Evolutionary conservation across 2,888 invertebrate genomes (phyloP), one percentile per base, ranked within the genome.

Genomic region (Arge pagana): DNA sequence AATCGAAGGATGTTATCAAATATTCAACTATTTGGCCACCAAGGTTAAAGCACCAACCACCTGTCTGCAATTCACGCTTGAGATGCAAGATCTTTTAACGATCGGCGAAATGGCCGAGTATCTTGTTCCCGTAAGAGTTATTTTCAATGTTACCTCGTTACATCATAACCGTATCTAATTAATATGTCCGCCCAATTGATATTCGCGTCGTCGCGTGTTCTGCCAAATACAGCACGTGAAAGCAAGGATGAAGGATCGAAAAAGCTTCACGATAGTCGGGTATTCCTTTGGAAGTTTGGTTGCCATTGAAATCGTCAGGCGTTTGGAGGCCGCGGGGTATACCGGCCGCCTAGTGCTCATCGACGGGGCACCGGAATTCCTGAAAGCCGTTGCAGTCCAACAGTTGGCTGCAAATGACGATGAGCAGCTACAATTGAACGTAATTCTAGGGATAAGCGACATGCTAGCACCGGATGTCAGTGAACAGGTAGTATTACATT

Each of bases 231-330:
- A 89, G 87, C 77, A 83, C 61, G 80, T 88, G 6, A 79, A 82
- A 50, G 76, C 80, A 31, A 78, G 81, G 8, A 70, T 45, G 16
- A 61, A 68, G 50, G 52, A 37, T 24, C 63, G 66, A 8, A 56
- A 60, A 30, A 58, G 66, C 0, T 95, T 89, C 78, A 83, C 84
- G 52, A 71, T 97, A 1, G 83, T 90, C 10, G 96, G 90, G 1
- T 96, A 97, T 79, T 96, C 96, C n/a, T 96, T 86, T 68, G 97
- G 97, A 36, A 80, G 87, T 0, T 74, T 89, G 19, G 80, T 94
- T 15, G 87, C 89, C 0, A 75, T 95, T 50, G 90, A 94, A 71
- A 77, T 96, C 53, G 88, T 87, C 3, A 78, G 84, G 6, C 80
- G 83, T 64, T 78, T 96, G 28, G 92, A 93, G 74, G 77, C 76